Percentiles rank a stretch among this genome's conserved stretches.
Conservation (phyloP, 2,797 vertebrate species). For the Enteromius unitaeniatus region DNA sequence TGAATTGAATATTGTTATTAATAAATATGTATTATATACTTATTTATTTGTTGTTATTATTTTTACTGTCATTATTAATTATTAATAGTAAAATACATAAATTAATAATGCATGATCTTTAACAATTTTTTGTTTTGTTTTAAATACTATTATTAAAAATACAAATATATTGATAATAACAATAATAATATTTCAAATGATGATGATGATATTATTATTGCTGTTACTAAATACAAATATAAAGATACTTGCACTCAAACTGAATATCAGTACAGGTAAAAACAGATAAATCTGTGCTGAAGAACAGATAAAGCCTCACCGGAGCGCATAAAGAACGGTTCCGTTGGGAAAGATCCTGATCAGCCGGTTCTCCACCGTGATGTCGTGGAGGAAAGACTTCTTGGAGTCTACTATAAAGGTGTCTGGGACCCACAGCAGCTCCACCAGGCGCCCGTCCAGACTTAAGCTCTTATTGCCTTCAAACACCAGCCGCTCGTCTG, state of each 20-base stretch:
- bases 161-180: too few relatives aligned
- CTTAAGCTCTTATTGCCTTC: slow-evolving; percentile 91
- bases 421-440: slow-evolving; percentile 92
- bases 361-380: slow-evolving; percentile 90
- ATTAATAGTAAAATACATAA: neutral
- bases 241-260: neutral
- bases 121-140: too few relatives aligned
- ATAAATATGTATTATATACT: too few relatives aligned
- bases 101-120: too few relatives aligned
- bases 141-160: neutral
- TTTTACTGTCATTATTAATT: too few relatives aligned
- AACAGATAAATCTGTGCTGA: too few relatives aligned
- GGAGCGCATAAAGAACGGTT: slow-evolving; percentile 88
- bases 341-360: slow-evolving; percentile 93
- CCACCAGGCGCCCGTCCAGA: slow-evolving; percentile 89
- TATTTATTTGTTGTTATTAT: too few relatives aligned
- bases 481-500: slow-evolving; percentile 88
- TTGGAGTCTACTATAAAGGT: slow-evolving; percentile 94
- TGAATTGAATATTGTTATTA: too few relatives aligned
- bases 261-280: neutral
- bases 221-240: neutral
- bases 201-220: too few relatives aligned
- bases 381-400: slow-evolving; percentile 91
- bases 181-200: neutral
- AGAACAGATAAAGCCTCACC: slow-evolving; percentile 68